A percentile compares a stretch with the other conserved stretches of the same genome.
Conservation (phyloP, 1,140 invertebrate genomes). For the Zaprionus tsacasi region DNA sequence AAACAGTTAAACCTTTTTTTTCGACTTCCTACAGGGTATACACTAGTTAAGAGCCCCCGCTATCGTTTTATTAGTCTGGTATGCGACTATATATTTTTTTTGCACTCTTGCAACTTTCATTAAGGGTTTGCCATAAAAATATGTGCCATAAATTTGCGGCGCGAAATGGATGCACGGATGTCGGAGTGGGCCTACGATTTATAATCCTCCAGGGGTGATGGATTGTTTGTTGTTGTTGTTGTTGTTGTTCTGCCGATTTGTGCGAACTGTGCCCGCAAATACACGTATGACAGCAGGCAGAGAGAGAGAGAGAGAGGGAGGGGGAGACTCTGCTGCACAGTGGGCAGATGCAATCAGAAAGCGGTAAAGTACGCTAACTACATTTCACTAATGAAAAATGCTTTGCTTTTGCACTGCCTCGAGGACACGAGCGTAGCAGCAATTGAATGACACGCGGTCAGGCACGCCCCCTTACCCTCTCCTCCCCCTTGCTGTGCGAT, state of each 20-base stretch:
- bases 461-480: not conserved
- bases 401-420: not conserved
- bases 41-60: too few relatives aligned
- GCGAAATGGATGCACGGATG: not conserved
- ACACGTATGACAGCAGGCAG: not conserved
- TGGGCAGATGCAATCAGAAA: constrained; percentile 22
- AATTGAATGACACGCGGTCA: constrained; percentile 4
- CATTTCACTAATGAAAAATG: constrained; percentile 39
- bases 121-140: constrained; percentile 7
- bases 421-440: not conserved
- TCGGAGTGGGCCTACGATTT: constrained; percentile 4
- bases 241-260: not conserved
- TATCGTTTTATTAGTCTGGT: too few relatives aligned
- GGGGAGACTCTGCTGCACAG: not conserved
- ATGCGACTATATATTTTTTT: not conserved
- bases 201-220: not conserved
- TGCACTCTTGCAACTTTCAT: not conserved
- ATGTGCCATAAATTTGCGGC: constrained; percentile 4
- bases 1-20: too few relatives aligned
- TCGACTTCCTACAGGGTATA: too few relatives aligned
- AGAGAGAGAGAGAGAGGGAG: not conserved
- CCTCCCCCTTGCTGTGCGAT: not conserved
- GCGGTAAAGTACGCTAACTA: constrained; percentile 18
- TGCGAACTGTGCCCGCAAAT: not conserved
- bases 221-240: too few relatives aligned